phyloP scores from a whole-genome alignment of 2,888 invertebrate species.

The Agrochola macilenta region DNA sequence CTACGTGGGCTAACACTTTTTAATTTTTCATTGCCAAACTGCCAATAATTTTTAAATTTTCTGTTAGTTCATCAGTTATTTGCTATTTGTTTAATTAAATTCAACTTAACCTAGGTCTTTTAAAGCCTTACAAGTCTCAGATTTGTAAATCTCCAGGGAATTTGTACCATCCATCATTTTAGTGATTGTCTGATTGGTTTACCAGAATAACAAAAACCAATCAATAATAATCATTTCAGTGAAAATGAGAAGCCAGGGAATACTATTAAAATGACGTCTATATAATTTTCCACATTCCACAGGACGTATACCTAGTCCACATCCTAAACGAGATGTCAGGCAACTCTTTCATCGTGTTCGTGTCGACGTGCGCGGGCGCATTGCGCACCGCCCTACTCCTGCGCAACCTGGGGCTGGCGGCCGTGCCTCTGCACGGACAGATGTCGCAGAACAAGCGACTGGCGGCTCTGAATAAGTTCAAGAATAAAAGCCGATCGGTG shows the following conservation, averaged over 20 bases:
- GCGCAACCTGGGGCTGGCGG: slow-evolving; percentile 97
- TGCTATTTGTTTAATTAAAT: not conserved
- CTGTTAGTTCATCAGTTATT: no score
- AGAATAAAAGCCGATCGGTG: slow-evolving; percentile 97
- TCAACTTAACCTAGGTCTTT: no score
- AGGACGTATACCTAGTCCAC: slow-evolving; percentile 99
- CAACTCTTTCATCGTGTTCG: slow-evolving; percentile 99
- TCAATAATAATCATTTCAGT: not conserved
- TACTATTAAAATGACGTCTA: no score
- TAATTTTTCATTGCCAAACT: no score
- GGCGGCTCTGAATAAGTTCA: slow-evolving; percentile 98
- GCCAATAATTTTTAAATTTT: no score
- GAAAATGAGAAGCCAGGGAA: not conserved
- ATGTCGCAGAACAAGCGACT: slow-evolving; percentile 99
- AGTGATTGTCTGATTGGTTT: not conserved
- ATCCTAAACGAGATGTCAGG: slow-evolving; percentile 98
- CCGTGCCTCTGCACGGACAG: slow-evolving; percentile 99
- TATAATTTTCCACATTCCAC: slow-evolving; percentile 31
- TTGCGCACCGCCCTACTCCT: slow-evolving; percentile 96
- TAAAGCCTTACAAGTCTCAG: not conserved
- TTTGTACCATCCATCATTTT: not conserved
- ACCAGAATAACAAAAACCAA: not conserved
- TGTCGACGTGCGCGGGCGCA: slow-evolving; percentile 98
- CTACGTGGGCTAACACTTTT: no score
- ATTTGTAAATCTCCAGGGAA: not conserved